Base-by-base conservation (phyloP, 2,113 vertebrate genomes). In the Euleptes europaea region DNA sequence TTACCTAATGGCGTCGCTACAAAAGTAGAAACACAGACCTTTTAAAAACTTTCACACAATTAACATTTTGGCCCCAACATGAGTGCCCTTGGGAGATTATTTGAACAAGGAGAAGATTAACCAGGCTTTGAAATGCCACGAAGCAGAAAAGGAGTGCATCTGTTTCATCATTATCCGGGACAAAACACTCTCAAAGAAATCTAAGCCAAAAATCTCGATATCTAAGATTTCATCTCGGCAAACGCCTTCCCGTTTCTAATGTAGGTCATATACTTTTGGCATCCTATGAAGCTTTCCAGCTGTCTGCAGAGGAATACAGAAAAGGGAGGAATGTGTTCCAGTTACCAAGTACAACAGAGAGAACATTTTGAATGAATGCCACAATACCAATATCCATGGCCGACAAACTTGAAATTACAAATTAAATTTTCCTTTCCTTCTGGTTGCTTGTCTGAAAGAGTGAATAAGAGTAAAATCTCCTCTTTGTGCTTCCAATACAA, bases 141-240 rank as follows among this genome's bases (percentile, higher is more conserved):
- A 93, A 82, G 63, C 69, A 86, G 79, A 88, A 54, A 87, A 84
- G 14, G 35, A 84, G 84, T 21, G 38, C 21, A 80, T 84, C 66
- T 51, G 2, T 88, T 91, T 80, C n/a, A 71, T 82, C 15, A 35
- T 88, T 90, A 92, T 83, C 78, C 82, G 78, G 35, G 78, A 91
- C 7, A 13, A 85, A 90, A 90, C 82, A 90, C 67, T 91, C 84
- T 66, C 81, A 75, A 80, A 90, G 86, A 92, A 91, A 91, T 79
- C 54, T 49, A 69, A 78, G 73, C 63, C 19, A 85, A 91, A 92
- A 86, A 74, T 85, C 49, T 73, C 35, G 31, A 40, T 86, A 88
- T 84, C 88, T 86, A 88, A 80, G 82, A 87, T 90, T 95, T 91
- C 86, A 91, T 92, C 88, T 88, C 84, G 87, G 86, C 67, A 88